These are phyloP conservation scores for Raja brachyura DNA, from an alignment of 2,113 vertebrate species.

Conservation along the genomic window DNA sequence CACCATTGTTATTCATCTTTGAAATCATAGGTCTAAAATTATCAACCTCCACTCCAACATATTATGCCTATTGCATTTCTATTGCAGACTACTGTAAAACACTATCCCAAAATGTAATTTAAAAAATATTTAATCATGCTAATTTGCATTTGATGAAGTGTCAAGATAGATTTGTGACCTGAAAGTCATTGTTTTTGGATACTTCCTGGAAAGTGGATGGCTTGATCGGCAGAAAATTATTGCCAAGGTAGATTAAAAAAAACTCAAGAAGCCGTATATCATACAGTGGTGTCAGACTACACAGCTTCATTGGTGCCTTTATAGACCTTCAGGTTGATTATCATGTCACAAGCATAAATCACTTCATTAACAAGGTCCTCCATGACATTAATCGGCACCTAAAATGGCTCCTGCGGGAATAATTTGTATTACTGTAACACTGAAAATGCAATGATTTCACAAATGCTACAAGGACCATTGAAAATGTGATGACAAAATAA, in stretches of 20 bases:
- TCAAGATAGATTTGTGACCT: background rate
- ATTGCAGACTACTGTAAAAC: background rate
- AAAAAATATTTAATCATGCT: background rate
- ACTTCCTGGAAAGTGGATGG: background rate
- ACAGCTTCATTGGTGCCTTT: background rate
- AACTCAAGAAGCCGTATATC: background rate
- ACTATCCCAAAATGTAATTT: background rate
- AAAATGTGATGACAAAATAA: background rate
- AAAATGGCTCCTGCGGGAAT: background rate
- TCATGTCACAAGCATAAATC: slow-evolving; percentile 6
- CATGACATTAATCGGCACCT: background rate
- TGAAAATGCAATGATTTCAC: background rate
- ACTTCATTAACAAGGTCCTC: background rate
- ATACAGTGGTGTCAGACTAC: background rate
- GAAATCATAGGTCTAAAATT: background rate
- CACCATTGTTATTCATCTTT: background rate
- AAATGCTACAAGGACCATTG: background rate
- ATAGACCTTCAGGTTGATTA: background rate
- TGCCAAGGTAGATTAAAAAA: background rate
- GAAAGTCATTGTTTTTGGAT: background rate
- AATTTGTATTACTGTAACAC: background rate
- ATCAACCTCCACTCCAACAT: background rate
- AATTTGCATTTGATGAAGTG: slow-evolving; percentile 2
- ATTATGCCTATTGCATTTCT: background rate
- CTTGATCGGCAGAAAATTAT: background rate